Base-by-base conservation (phyloP, 2,888 invertebrate genomes). In the Metacarcinus magister region DNA sequence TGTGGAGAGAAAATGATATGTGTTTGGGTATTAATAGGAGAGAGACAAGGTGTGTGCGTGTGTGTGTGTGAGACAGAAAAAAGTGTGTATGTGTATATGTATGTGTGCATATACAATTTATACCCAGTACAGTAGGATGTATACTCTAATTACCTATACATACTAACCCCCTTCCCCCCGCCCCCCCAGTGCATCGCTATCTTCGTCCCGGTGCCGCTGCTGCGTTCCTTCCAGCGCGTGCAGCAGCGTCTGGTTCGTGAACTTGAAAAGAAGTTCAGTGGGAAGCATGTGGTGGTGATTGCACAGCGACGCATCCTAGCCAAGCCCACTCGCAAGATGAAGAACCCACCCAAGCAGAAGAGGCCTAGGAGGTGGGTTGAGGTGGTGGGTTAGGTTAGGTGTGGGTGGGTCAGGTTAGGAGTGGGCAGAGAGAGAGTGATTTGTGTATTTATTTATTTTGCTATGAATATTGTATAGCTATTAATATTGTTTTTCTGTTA, bases 231-330 rank as follows among this genome's bases (percentile, higher is more conserved):
- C 98, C 99, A 99, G 98, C 99, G 99, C 98, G 99, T 99, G 97
- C 99, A 99, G 98, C 99, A 99, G 97, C 98, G 99, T 97, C 98
- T 99, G 97, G 99, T 99, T 92, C 98, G 99, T 97, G 99, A 99
- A 98, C 98, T 99, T 97, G 99, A 99, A 98, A 99, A 99, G 98
- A 99, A 99, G 98, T 99, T 99, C 98, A 99, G 99, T 97, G 99
- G 99, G 97, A 99, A 99, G 98, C 99, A 99, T 97, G 99, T 99
- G 19, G 99, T 99, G 97, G 99, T 99, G 97, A 98, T 99, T 97
- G 99, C 99, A 89, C 99, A 99, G 98, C 98, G 99, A 97, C 99
- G 99, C 97, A 99, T 99, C 97, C 98, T 99, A 97, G 99, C 99
- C 97, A 99, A 99, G 98, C 99, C 99, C 95, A 99, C 99, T 97